A percentile compares a stretch with the other conserved stretches of the same genome.
These are phyloP conservation scores for Cotesia typhae DNA, from an alignment of 1,140 invertebrate genomes.

Conservation along the genomic window DNA sequence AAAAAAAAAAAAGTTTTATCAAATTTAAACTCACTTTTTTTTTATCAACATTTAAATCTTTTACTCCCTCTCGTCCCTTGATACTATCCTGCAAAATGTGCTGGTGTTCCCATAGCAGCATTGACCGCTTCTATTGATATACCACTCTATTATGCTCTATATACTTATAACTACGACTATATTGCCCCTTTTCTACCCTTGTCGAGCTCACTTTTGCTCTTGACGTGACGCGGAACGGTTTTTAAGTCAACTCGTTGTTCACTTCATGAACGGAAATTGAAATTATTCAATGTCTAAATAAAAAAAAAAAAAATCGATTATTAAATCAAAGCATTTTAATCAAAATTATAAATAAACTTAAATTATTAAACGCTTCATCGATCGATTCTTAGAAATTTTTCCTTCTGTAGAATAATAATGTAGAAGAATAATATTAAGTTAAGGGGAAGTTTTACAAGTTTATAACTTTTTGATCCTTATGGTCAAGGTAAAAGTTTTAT, in stretches of 20 bases:
- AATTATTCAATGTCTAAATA: background rate
- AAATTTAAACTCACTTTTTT: too few species aligned
- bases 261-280: background rate
- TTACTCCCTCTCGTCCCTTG: slow-evolving; percentile 24
- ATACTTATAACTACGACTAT: slow-evolving; percentile 24
- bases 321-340: too few species aligned
- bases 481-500: slow-evolving; percentile 42
- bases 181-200: slow-evolving; percentile 37
- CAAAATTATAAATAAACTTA: too few species aligned
- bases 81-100: slow-evolving; percentile 3
- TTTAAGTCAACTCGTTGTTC: slow-evolving; percentile 3
- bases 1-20: too few species aligned
- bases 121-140: slow-evolving; percentile 64
- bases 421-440: too few species aligned
- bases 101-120: slow-evolving; percentile 62
- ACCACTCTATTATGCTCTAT: slow-evolving; percentile 39
- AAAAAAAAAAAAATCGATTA: too few species aligned
- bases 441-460: too few species aligned
- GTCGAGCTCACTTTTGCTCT: slow-evolving; percentile 32
- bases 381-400: too few species aligned
- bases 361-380: too few species aligned
- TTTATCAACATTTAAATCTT: background rate
- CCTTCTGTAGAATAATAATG: too few species aligned
- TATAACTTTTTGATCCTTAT: slow-evolving; percentile 39
- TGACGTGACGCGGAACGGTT: background rate